Conservation (phyloP, 1,140 invertebrate species). For the Tetramorium alpestre region DNA sequence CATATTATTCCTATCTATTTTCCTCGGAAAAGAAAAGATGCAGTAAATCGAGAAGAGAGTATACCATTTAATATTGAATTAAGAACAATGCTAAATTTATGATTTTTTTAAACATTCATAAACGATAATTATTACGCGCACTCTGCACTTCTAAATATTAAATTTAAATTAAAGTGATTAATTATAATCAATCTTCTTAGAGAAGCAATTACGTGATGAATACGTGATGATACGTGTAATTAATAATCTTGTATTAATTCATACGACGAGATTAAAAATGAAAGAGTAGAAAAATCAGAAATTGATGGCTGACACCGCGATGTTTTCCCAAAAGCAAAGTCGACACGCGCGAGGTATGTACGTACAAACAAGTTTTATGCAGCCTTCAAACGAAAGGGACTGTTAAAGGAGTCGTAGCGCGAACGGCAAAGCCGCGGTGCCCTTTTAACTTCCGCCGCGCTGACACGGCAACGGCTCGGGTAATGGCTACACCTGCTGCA, state of each 20-base stretch:
- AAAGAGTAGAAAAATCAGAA: not conserved
- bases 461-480: slow-evolving; percentile 44
- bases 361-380: slow-evolving; percentile 26
- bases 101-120: not conserved
- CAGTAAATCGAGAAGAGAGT: too few relatives aligned
- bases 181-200: not conserved
- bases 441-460: slow-evolving; percentile 37
- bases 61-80: not conserved
- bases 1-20: slow-evolving; percentile 25
- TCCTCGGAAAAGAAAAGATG: not conserved
- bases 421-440: slow-evolving; percentile 29
- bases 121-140: not conserved
- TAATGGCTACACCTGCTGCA: slow-evolving; percentile 36
- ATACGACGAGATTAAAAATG: not conserved
- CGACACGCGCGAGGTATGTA: not conserved
- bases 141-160: not conserved
- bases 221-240: not conserved
- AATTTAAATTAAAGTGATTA: not conserved
- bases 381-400: slow-evolving; percentile 24
- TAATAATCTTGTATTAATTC: not conserved
- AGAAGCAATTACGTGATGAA: not conserved
- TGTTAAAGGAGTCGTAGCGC: slow-evolving; percentile 49
- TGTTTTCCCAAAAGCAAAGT: not conserved
- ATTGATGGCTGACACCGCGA: not conserved
- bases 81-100: not conserved